Evolutionary conservation across 2,797 vertebrate genomes (phyloP).

Genomic region (Eulemur albifrons): DNA sequence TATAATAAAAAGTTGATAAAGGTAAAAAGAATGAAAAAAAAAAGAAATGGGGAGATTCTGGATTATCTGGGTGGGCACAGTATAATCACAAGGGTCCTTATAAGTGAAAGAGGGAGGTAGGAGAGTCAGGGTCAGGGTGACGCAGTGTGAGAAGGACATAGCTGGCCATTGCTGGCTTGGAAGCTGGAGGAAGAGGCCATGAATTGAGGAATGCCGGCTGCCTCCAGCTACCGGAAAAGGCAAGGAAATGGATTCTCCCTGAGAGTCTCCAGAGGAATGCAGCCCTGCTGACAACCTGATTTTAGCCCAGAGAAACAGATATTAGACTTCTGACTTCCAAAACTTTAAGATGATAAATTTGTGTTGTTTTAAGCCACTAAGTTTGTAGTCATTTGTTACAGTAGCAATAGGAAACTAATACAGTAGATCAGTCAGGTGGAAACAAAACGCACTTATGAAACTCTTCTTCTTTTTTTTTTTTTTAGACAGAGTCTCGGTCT

Average conservation of each 20-base stretch:
- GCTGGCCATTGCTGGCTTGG: background rate
- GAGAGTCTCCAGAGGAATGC: background rate
- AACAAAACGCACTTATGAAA: background rate
- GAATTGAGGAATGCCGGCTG: background rate
- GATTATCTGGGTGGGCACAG: background rate
- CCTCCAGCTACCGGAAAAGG: background rate
- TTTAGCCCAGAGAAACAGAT: background rate
- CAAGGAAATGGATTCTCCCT: background rate
- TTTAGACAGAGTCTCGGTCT: too few species aligned
- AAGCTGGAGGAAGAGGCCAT: background rate
- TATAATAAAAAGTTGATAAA: too few species aligned
- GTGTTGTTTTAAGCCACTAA: background rate
- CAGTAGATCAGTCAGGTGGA: background rate
- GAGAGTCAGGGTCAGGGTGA: background rate
- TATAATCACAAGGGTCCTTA: background rate
- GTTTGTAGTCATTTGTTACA: background rate
- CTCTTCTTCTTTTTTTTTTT: background rate
- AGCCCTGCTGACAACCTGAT: background rate
- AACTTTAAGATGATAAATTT: background rate
- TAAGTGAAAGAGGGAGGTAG: background rate
- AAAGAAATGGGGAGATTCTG: background rate
- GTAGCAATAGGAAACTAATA: background rate
- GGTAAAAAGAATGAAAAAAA: too few species aligned
- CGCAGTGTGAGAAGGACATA: fast-evolving
- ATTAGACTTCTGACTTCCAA: background rate